phyloP scores from a whole-genome alignment of 2,797 vertebrate genomes.

The Enteromius anoplus region DNA sequence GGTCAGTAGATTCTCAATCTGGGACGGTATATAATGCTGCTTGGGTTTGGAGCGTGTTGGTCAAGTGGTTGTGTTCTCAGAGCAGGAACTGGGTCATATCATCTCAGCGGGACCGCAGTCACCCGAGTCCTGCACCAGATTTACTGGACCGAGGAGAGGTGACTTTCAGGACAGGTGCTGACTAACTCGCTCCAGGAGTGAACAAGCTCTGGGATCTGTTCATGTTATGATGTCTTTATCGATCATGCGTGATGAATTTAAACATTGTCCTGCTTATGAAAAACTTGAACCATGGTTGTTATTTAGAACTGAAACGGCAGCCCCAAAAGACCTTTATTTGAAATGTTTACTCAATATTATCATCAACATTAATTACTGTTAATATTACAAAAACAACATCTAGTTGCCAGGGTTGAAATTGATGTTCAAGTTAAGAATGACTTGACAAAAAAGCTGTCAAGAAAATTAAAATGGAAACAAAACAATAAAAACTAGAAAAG shows the following conservation, averaged over 20 bases:
- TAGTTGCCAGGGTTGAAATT: not conserved
- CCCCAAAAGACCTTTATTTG: not conserved
- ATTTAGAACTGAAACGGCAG: not conserved
- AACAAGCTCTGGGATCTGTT: not conserved
- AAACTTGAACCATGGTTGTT: not conserved
- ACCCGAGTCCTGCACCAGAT: constrained; percentile 51
- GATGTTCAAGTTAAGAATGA: not conserved
- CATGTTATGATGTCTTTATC: not conserved
- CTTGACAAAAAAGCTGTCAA: no score
- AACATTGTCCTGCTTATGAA: not conserved
- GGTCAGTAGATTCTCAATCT: not conserved
- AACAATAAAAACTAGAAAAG: not conserved
- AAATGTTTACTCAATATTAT: not conserved
- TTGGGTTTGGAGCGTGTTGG: not conserved
- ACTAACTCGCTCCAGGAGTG: not conserved
- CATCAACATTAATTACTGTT: not conserved
- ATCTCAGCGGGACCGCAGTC: constrained; percentile 46
- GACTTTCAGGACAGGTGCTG: constrained; percentile 40
- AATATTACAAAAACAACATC: no score
- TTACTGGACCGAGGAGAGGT: constrained; percentile 11
- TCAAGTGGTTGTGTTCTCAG: constrained; percentile 32
- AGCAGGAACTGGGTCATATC: constrained; percentile 45
- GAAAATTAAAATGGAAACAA: no score
- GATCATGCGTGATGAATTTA: not conserved
- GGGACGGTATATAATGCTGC: not conserved